Evolutionary conservation across 2,113 vertebrate genomes (phyloP).

Genomic region (Athene cunicularia): DNA sequence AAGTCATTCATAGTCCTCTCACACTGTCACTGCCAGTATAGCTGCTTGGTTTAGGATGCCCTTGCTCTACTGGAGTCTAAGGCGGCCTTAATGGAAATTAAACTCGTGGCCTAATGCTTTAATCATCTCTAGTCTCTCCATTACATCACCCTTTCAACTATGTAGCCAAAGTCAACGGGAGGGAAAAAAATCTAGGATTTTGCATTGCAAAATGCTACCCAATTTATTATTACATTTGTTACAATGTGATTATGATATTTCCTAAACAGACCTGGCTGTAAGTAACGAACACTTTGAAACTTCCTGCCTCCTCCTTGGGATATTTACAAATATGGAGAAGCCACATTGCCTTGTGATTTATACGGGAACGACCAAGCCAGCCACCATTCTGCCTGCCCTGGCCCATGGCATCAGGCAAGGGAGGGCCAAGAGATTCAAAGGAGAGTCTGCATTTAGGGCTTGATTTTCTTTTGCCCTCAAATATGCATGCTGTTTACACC

Average conservation of each 20-base stretch:
- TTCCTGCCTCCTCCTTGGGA: neutral
- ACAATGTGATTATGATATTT: neutral
- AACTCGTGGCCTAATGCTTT: neutral
- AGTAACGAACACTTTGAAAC: neutral
- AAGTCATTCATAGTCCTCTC: neutral
- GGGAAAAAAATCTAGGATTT: neutral
- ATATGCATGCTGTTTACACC: neutral
- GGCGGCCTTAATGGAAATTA: neutral
- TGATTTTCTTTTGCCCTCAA: neutral
- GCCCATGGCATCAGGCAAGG: accelerated
- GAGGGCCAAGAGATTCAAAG: neutral
- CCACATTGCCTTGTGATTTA: neutral
- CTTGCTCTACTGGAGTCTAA: neutral
- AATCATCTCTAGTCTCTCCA: neutral
- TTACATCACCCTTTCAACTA: neutral
- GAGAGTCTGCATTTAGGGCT: neutral
- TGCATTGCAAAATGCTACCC: neutral
- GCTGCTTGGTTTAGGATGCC: neutral
- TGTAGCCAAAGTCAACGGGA: neutral
- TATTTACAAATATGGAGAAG: neutral
- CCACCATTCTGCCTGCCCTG: neutral
- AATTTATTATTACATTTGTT: neutral
- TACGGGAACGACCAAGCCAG: neutral
- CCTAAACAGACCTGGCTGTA: neutral
- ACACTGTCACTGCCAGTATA: neutral